A percentile compares a stretch with the other conserved stretches of the same genome.
phyloP scores from a whole-genome alignment of 2,113 vertebrate genomes.

The Heliornis fulica region DNA sequence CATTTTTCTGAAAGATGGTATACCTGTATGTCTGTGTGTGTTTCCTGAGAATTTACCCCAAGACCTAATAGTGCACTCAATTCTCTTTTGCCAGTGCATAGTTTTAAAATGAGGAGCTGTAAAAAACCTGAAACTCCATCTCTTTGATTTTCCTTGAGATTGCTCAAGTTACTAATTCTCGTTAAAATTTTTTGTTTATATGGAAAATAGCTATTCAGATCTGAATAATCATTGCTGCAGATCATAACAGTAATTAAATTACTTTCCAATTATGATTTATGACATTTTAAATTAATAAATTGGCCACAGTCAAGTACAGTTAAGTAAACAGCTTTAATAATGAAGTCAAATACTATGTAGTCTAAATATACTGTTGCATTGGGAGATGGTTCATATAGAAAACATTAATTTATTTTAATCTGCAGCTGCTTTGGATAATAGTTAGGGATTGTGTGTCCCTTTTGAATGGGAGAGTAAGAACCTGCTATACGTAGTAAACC shows the following conservation, averaged over 20 bases:
- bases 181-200: not conserved
- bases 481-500: not conserved
- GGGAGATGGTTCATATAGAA: not conserved
- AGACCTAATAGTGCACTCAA: not conserved
- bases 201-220: not conserved
- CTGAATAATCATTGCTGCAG: not conserved
- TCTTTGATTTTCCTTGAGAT: not conserved
- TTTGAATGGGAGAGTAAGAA: not conserved
- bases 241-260: not conserved
- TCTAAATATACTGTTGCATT: not conserved
- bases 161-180: slow-evolving; percentile 27
- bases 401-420: not conserved
- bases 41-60: not conserved
- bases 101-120: not conserved
- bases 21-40: not conserved
- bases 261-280: slow-evolving; percentile 3
- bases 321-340: not conserved
- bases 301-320: not conserved
- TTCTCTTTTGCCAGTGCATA: not conserved
- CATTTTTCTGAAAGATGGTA: not conserved
- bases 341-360: not conserved
- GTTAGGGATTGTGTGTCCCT: not conserved
- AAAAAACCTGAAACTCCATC: not conserved
- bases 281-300: slow-evolving; percentile 3
- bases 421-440: not conserved